Percentiles rank a stretch among this genome's conserved stretches.
These are phyloP conservation scores for Drosophila picticornis DNA, from an alignment of 2,888 invertebrate species.

Conservation along the genomic window DNA sequence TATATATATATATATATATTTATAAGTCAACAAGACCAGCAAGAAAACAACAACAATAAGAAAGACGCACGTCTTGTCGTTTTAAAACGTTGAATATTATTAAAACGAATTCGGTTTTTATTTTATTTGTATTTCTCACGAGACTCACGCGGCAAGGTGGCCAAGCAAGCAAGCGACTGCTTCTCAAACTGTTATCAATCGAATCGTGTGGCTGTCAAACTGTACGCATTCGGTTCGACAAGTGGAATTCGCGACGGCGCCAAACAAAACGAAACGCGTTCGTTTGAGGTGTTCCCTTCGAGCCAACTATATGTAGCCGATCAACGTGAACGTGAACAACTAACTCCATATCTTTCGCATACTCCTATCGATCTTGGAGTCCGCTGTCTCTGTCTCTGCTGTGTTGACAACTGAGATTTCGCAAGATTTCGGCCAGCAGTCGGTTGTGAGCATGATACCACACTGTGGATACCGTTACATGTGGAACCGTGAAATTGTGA, in stretches of 20 bases:
- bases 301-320: slow-evolving; percentile 67
- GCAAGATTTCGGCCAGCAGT: slow-evolving; percentile 36
- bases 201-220: slow-evolving; percentile 8
- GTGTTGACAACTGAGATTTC: slow-evolving; percentile 11
- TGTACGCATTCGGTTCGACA: neutral
- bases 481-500: slow-evolving; percentile 96
- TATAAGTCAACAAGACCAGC: slow-evolving; percentile 33
- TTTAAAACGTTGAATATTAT: slow-evolving; percentile 57
- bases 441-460: slow-evolving; percentile 85
- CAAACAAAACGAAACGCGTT: slow-evolving; percentile 67
- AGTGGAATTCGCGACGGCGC: slow-evolving; percentile 60
- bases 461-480: slow-evolving; percentile 93
- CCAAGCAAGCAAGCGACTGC: slow-evolving; percentile 7
- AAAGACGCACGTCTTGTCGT: slow-evolving; percentile 61
- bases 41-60: slow-evolving; percentile 40
- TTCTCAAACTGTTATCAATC: slow-evolving; percentile 25
- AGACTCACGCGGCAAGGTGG: neutral
- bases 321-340: slow-evolving; percentile 14
- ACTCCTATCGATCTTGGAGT: neutral
- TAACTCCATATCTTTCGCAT: neutral
- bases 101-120: slow-evolving; percentile 34
- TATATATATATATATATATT: neutral
- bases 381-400: neutral
- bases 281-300: slow-evolving; percentile 55
- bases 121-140: neutral